Conservation (phyloP, 2,113 vertebrate species). For the Sakesphorus luctuosus region DNA sequence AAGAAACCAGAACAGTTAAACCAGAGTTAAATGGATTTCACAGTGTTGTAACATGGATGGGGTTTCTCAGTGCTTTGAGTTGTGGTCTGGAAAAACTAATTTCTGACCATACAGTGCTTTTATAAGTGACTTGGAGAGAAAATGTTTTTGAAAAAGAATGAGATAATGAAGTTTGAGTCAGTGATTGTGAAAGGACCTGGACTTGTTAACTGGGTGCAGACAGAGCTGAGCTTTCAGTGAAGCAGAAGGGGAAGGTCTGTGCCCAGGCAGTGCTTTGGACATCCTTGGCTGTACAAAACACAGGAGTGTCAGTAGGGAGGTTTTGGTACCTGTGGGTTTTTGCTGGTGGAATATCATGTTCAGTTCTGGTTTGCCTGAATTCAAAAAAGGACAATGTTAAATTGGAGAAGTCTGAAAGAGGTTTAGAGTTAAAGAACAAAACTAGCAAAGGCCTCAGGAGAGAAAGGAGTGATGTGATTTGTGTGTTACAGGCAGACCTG, state of each 20-base stretch:
- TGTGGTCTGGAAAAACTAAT: neutral
- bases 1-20: neutral
- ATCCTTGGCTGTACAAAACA: neutral
- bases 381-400: neutral
- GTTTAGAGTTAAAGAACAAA: neutral
- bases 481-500: neutral
- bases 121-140: neutral
- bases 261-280: neutral
- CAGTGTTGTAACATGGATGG: neutral
- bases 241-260: neutral
- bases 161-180: neutral
- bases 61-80: neutral
- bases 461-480: neutral
- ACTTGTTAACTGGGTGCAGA: neutral
- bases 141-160: neutral
- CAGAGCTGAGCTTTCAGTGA: neutral
- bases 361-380: neutral
- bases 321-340: neutral
- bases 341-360: neutral
- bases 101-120: neutral
- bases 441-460: neutral
- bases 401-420: neutral
- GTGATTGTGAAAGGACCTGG: neutral
- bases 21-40: neutral
- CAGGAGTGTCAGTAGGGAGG: neutral